Evolutionary conservation across 2,888 invertebrate species (phyloP), one percentile per base, ranked within the genome.

Genomic region (Ectropis crepuscularia): DNA sequence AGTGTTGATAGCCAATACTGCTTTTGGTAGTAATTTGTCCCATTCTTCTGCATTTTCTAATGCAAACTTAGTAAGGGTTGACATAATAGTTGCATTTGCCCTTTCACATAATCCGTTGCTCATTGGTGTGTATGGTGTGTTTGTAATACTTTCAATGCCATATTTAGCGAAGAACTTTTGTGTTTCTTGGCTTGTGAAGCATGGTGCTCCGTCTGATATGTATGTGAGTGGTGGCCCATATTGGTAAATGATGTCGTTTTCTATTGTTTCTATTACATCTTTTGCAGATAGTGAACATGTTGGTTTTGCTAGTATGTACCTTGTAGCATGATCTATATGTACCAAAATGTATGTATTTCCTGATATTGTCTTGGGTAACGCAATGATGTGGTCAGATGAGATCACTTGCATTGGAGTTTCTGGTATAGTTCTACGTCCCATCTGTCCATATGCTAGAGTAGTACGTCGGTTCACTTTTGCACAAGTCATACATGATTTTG

Each of bases 301-400:
- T 6, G 61, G 61, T 47, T 64, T 67, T 38, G 63, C 67, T 10
- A 64, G 47, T 9, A 64, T 12, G 42, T 64, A 60, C 48, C 59
- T 61, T 28, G 67, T 67, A 8, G 61, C 64, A 50, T 67, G 67
- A 48, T 66, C 66, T 36, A 66, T 66, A 43, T 67, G 64, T 10
- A 64, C 67, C 28, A 67, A 62, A 11, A 67, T 67, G 28, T 64
- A 60, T 49, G 62, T 62, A 41, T 67, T 63, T 36, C 66, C 66
- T 63, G 63, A 8, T 10, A 37, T 16, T 51, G 60, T 53, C n/a
- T 53, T 39, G 5, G 60, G 60, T 46, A 60, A 28, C 12, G 60
- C 60, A 37, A 59, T 46, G 11, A 59, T 58, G 37, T 65, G 61
- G 37, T 58, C 61, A 5, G 65, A 16, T 38, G 60, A 58, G 16